Conservation (phyloP, 2,888 invertebrate genomes). For the Drosophila testacea region DNA sequence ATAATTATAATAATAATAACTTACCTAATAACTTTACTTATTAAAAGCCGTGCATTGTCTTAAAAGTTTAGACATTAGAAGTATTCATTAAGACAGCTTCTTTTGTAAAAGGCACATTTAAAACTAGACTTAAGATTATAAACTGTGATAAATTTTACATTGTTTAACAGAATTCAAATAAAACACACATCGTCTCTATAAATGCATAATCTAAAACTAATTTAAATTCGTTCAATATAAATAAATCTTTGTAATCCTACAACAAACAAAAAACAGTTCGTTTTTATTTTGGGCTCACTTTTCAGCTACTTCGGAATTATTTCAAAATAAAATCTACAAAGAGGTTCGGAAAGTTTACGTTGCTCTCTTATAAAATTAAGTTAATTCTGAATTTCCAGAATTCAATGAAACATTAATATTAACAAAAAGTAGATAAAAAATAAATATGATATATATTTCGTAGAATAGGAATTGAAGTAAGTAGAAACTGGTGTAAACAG, state of each 20-base stretch:
- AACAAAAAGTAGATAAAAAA: neutral
- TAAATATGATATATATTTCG: no score
- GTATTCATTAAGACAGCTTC: conserved; percentile 40
- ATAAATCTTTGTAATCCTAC: conserved; percentile 72
- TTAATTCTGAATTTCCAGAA: neutral
- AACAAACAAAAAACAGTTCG: conserved; percentile 3
- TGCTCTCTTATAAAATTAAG: neutral
- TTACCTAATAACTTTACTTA: conserved; percentile 21
- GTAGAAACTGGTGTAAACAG: no score
- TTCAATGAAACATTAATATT: neutral
- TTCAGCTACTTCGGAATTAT: neutral
- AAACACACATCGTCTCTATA: conserved; percentile 55
- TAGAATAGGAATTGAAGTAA: no score
- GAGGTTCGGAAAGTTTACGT: neutral
- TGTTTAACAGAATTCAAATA: conserved; percentile 74
- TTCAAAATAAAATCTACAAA: neutral
- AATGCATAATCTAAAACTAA: conserved; percentile 65
- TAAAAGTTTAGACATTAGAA: conserved; percentile 34
- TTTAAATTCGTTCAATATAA: conserved; percentile 76
- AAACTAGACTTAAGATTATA: conserved; percentile 72
- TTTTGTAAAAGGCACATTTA: conserved; percentile 48
- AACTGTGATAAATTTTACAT: conserved; percentile 81
- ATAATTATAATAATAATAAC: conserved; percentile 23
- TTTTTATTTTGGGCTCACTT: neutral
- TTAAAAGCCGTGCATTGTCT: conserved; percentile 57